A percentile compares a stretch with the other conserved stretches of the same genome.
These are phyloP conservation scores for Andricus quercusramuli DNA, from an alignment of 2,888 invertebrate species.

Conservation along the genomic window DNA sequence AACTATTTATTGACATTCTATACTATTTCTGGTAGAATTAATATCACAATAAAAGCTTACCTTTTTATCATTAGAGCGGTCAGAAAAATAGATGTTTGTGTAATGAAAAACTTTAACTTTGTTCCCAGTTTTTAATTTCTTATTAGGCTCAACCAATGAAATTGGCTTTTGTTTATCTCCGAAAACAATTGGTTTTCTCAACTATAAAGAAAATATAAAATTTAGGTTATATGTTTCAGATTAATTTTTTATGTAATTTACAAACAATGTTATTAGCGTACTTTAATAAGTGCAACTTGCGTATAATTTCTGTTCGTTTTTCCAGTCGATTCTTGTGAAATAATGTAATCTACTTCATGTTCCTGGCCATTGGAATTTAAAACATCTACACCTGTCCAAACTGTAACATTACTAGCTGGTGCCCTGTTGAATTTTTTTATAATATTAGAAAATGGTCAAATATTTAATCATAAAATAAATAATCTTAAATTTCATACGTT, in stretches of 20 bases:
- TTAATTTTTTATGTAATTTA: background rate
- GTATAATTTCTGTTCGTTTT: background rate
- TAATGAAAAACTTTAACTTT: background rate
- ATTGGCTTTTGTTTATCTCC: conserved; percentile 1
- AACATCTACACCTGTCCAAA: background rate
- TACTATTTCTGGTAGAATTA: too few relatives aligned
- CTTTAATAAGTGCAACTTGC: background rate
- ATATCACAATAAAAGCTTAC: background rate
- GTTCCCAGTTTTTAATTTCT: background rate
- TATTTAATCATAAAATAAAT: background rate
- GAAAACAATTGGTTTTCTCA: background rate
- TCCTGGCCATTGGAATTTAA: background rate
- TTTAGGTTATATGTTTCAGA: background rate
- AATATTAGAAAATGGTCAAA: background rate
- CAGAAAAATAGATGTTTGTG: background rate
- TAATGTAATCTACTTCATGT: background rate
- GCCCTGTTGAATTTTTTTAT: background rate
- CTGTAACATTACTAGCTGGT: background rate
- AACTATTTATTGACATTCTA: too few relatives aligned
- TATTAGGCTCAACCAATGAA: background rate
- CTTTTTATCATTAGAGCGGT: background rate
- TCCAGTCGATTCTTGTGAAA: background rate
- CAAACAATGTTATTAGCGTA: background rate
- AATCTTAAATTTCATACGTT: background rate
- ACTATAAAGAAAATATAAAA: background rate